A percentile compares a stretch with the other conserved stretches of the same genome.
Conservation (phyloP, 2,888 invertebrate genomes). For the Mechanitis messenoides region DNA sequence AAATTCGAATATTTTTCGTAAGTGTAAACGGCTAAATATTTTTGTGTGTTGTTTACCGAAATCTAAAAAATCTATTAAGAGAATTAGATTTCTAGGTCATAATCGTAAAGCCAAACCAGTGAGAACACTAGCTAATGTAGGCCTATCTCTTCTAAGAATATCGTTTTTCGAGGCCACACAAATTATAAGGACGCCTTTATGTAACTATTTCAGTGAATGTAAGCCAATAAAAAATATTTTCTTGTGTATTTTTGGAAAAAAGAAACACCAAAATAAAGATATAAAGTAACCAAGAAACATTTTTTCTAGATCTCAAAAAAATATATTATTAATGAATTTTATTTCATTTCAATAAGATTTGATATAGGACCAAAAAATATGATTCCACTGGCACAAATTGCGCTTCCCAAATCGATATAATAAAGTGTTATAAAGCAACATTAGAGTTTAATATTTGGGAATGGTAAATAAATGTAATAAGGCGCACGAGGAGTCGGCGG, state of each 20-base stretch:
- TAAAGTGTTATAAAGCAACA: slow-evolving; percentile 11
- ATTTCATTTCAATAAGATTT: too few relatives aligned
- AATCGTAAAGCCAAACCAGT: slow-evolving; percentile 25
- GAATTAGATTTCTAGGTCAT: slow-evolving; percentile 28
- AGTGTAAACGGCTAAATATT: too few relatives aligned
- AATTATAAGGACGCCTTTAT: slow-evolving; percentile 14
- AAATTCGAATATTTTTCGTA: too few relatives aligned
- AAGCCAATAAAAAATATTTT: too few relatives aligned
- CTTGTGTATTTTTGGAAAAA: too few relatives aligned
- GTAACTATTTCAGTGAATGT: slow-evolving; percentile 4
- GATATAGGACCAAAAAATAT: not conserved
- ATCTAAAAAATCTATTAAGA: slow-evolving; percentile 31
- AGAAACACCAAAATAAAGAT: too few relatives aligned
- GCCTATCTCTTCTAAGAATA: slow-evolving; percentile 23
- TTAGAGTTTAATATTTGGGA: slow-evolving; percentile 13
- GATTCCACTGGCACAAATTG: not conserved
- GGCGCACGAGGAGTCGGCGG: slow-evolving; percentile 34
- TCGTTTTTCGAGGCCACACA: slow-evolving; percentile 21
- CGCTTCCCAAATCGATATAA: slow-evolving; percentile 10
- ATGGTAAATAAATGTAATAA: slow-evolving; percentile 36
- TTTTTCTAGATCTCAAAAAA: too few relatives aligned
- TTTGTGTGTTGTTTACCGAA: slow-evolving; percentile 18
- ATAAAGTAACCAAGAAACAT: too few relatives aligned
- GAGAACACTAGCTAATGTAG: slow-evolving; percentile 20
- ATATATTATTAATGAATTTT: too few relatives aligned